Evolutionary conservation across 2,797 vertebrate genomes (phyloP), one percentile per base, ranked within the genome.

Genomic region (Oreortyx pictus): DNA sequence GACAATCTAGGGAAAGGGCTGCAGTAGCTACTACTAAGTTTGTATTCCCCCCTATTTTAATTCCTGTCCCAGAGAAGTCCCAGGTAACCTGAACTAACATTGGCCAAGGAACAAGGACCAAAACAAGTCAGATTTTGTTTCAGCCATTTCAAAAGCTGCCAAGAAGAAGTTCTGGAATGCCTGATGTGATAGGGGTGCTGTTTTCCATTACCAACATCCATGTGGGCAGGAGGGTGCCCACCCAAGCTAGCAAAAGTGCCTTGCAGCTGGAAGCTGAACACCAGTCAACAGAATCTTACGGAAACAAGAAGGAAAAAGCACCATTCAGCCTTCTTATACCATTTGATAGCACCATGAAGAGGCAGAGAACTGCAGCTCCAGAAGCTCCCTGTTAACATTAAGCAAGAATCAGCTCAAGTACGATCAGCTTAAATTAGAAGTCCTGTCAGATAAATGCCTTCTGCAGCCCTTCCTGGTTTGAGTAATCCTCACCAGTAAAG

Each of bases 241-340:
- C 71, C 89, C 91, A 74, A 92, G 65, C 73, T 41, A 88, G 52
- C 57, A 88, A 73, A n/a, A 75, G 68, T 74, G 71, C 68, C 89
- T 84, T 9, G 5, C 70, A 90, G 64, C 62, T 68, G 74, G 66
- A 91, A 60, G 82, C 9, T 89, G 88, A 91, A 88, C 91, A 82
- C 41, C 67, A 65, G 33, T 87, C 74, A 84, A 77, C 11, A 72
- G 35, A 44, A 93, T 50, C 59, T 89, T 66, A 22, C 82, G 22
- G 44, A 92, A 47, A 73, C 16, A 91, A 78, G 59, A 71, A 82
- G 59, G 29, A 68, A 82, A 94, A 87, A 92, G 86, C 82, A 94
- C 67, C 74, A 65, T 75, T 94, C 64, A 49, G 59, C 23, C 75
- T 91, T 82, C 56, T 86, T 74, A 62, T 5, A 52, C 56, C 27